Evolutionary conservation across 2,113 vertebrate genomes (phyloP).

Genomic region (Rhizomys pruinosus): DNA sequence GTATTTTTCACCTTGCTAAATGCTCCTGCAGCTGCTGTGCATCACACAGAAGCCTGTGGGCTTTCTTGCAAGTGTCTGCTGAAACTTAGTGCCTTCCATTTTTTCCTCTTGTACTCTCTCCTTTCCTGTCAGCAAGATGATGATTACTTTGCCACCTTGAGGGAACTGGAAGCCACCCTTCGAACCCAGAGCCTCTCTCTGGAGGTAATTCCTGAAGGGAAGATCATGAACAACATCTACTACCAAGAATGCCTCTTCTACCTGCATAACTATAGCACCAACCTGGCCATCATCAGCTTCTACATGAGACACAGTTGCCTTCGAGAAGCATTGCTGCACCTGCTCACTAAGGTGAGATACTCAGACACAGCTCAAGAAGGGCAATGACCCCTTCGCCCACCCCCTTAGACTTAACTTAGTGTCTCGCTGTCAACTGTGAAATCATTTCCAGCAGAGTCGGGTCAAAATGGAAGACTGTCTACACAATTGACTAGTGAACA

Average conservation of each 20-base stretch:
- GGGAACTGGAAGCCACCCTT: conserved; percentile 92
- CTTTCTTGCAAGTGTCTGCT: neutral
- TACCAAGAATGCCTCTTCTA: conserved; percentile 97
- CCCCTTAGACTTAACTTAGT: neutral
- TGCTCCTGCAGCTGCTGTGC: neutral
- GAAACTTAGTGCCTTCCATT: neutral
- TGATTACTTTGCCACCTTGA: conserved; percentile 93
- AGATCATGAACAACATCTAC: conserved; percentile 85
- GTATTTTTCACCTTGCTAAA: neutral
- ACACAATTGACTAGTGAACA: neutral
- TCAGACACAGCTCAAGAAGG: rapidly evolving
- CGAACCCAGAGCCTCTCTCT: conserved; percentile 86
- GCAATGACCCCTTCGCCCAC: neutral
- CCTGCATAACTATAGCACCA: conserved; percentile 93
- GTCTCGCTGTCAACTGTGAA: neutral
- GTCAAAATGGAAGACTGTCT: neutral
- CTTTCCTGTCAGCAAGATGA: conserved; percentile 87
- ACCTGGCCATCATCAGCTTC: conserved; percentile 94
- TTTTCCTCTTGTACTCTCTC: neutral
- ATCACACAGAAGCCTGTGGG: neutral
- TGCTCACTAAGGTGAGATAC: conserved; percentile 92
- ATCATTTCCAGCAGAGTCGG: conserved; percentile 2
- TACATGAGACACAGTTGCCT: conserved; percentile 93
- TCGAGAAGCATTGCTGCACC: conserved; percentile 92
- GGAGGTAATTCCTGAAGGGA: conserved; percentile 88